A percentile compares a stretch with the other conserved stretches of the same genome.
phyloP scores from a whole-genome alignment of 2,888 invertebrate species.

The Agrochola lychnidis region DNA sequence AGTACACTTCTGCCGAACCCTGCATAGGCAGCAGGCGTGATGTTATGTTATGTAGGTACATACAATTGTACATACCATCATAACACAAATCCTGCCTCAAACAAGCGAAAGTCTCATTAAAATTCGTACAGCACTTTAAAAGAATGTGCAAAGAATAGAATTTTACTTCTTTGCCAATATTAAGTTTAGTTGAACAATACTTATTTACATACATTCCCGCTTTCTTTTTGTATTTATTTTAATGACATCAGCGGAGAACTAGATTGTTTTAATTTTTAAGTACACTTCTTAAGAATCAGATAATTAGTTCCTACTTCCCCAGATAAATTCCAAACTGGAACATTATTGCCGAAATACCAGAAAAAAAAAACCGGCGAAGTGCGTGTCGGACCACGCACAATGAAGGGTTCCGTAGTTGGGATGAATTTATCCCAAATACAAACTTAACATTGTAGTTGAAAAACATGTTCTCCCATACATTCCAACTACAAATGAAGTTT shows the following conservation, averaged over 20 bases:
- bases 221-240: constrained; percentile 38
- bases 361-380: too few species aligned
- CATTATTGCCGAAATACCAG: too few species aligned
- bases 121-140: constrained; percentile 58
- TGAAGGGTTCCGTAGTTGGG: too few species aligned
- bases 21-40: background rate
- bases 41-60: background rate
- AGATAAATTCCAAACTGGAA: background rate
- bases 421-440: too few species aligned
- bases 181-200: constrained; percentile 25
- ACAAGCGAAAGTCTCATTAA: constrained; percentile 56
- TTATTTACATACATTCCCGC: constrained; percentile 41
- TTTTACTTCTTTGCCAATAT: constrained; percentile 53
- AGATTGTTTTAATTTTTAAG: background rate
- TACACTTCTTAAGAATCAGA: background rate
- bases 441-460: too few species aligned
- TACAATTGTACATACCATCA: background rate
- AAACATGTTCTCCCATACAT: too few species aligned
- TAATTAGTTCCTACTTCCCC: background rate
- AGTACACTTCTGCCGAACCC: background rate
- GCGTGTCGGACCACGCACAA: too few species aligned
- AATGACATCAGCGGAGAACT: constrained; percentile 20
- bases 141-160: constrained; percentile 60
- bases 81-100: constrained; percentile 25
- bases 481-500: too few species aligned